Evolutionary conservation across 2,113 vertebrate genomes (phyloP).

Genomic region (Perognathus longimembris): DNA sequence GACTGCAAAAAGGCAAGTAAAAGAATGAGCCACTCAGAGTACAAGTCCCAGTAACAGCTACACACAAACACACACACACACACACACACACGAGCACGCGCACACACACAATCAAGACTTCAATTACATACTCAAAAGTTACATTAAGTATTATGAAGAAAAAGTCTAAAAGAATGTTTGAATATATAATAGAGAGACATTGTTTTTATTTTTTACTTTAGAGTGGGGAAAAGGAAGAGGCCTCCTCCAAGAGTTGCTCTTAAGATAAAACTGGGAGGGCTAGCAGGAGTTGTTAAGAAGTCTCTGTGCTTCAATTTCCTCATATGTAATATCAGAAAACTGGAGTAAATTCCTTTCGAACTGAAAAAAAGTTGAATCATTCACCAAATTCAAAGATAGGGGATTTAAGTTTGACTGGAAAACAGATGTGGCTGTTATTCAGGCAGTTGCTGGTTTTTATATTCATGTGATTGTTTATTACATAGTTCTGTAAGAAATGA

Average conservation of each 20-base stretch:
- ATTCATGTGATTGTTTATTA: constrained; percentile 71
- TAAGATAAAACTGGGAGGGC: not conserved
- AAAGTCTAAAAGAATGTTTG: not conserved
- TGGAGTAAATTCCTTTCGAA: constrained; percentile 23
- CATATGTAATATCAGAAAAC: constrained; percentile 15
- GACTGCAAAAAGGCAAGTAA: no score
- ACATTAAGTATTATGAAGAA: not conserved
- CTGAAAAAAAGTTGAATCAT: constrained; percentile 55
- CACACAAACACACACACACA: no score
- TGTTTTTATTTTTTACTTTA: not conserved
- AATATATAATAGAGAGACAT: not conserved
- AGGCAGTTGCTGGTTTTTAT: constrained; percentile 72
- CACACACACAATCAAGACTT: no score
- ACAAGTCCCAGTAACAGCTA: no score
- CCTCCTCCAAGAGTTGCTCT: not conserved
- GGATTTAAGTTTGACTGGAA: constrained; percentile 67
- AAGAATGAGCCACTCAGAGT: no score
- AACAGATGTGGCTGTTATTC: constrained; percentile 74
- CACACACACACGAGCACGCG: no score
- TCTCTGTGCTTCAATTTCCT: constrained; percentile 59
- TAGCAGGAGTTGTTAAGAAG: not conserved
- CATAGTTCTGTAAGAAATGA: constrained; percentile 70
- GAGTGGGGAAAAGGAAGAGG: not conserved
- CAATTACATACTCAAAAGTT: not conserved
- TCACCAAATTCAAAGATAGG: constrained; percentile 58